Evolutionary conservation across 2,888 invertebrate species (phyloP), one percentile per base, ranked within the genome.

Genomic region (Dioctria rufipes): DNA sequence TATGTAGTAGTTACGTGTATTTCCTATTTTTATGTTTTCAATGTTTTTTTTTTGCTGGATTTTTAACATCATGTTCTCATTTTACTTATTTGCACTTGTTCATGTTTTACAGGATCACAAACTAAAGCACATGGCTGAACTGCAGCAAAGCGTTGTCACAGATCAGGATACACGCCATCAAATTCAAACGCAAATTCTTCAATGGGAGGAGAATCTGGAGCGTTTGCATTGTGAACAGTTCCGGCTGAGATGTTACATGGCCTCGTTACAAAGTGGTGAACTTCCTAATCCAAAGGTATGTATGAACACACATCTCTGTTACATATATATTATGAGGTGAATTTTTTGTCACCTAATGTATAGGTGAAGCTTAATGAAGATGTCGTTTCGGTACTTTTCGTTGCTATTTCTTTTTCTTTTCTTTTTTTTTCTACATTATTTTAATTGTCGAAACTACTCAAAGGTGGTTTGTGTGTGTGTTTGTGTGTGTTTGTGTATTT

Each of bases 181-280:
- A 89, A 94, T 98, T 84, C 95, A 94, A 86, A 94, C 95, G 86
- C 98, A 98, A 91, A 97, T 98, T 88, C 91, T 95, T 82, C 96
- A 97, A 88, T 98, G 98, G 97, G 98, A 98, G 87, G 98, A 98
- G 89, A 98, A 98, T 89, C 92, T 98, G 85, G 98, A 98, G 89
- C 92, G 98, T 84, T 92, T 98, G 86, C 98, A 98, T 88, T 97
- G 98, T 89, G 98, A 98, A 89, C 98, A 98, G 90, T 98, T 98
- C 90, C 93, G 98, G 84, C 92, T 98, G 83, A 93, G 97, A 83
- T 98, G 98, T 90, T 98, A 98, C 90, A 97, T 98, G 95, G 97
- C 98, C 82, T 98, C 98, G 85, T 92, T 98, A 85, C 98, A 98
- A 89, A 96, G 95, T 86, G 96, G 96, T 83, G 98, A 98, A 90